These are phyloP conservation scores for Eupeodes luniger DNA, from an alignment of 2,888 invertebrate genomes.

Conservation along the genomic window DNA sequence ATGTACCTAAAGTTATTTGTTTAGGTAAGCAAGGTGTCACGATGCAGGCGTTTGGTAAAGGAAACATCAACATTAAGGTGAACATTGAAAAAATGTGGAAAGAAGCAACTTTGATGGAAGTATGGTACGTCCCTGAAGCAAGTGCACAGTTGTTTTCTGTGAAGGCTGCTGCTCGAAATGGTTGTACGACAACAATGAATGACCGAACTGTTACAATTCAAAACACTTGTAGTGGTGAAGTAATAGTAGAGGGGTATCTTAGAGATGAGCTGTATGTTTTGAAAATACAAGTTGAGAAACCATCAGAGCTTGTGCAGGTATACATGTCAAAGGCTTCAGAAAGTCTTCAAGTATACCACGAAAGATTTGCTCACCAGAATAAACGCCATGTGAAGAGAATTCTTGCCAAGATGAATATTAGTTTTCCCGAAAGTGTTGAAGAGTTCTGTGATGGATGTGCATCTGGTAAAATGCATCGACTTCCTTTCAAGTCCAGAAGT, in stretches of 20 bases:
- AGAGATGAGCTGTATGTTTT: conserved; percentile 2
- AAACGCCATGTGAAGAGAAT: conserved; percentile 17
- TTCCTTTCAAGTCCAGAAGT: conserved; percentile 49
- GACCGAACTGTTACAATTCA: neutral
- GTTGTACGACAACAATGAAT: conserved; percentile 21
- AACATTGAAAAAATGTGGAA: neutral
- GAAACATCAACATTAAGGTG: neutral
- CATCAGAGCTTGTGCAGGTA: neutral
- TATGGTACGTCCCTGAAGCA: conserved; percentile 31
- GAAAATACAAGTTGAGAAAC: conserved; percentile 12
- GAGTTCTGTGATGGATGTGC: conserved; percentile 49
- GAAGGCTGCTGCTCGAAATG: conserved; percentile 26
- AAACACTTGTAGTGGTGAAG: neutral
- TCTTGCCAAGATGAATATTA: conserved; percentile 13
- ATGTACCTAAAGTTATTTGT: conserved; percentile 30
- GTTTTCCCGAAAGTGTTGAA: conserved; percentile 21
- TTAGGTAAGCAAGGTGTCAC: conserved; percentile 38
- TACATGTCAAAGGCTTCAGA: conserved; percentile 17
- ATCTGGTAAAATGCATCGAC: conserved; percentile 53
- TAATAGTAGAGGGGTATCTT: neutral
- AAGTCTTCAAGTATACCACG: conserved; percentile 31
- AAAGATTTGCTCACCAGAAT: conserved; percentile 27
- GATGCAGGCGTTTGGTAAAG: conserved; percentile 27
- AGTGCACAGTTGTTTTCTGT: neutral
- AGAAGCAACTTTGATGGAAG: conserved; percentile 14